A percentile compares a stretch with the other conserved stretches of the same genome.
These are phyloP conservation scores for Ephestia elutella DNA, from an alignment of 1,140 invertebrate species.

Conservation along the genomic window DNA sequence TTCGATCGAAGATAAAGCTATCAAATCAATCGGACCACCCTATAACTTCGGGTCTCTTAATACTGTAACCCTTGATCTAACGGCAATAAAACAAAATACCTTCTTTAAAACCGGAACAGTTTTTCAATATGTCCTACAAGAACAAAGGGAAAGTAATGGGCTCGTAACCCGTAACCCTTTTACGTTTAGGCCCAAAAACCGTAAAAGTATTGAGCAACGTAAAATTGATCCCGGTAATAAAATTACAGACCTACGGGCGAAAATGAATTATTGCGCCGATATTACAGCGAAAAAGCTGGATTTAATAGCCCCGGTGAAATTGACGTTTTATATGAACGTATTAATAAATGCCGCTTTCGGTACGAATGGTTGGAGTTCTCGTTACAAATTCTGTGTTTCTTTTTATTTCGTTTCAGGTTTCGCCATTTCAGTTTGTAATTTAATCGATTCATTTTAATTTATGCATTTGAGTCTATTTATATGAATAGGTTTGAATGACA, in stretches of 20 bases:
- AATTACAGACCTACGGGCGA: constrained; percentile 43
- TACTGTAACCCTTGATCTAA: too few species aligned
- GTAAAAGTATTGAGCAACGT: constrained; percentile 52
- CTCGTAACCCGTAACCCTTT: constrained; percentile 38
- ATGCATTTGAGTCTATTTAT: too few species aligned
- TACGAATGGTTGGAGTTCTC: not conserved
- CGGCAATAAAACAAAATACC: constrained; percentile 21
- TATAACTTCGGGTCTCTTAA: too few species aligned
- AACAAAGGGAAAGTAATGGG: constrained; percentile 32
- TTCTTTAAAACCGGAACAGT: constrained; percentile 30
- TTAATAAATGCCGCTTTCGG: constrained; percentile 6
- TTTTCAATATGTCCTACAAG: constrained; percentile 30
- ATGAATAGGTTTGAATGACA: too few species aligned
- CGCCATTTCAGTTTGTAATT: not conserved
- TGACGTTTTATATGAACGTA: constrained; percentile 17
- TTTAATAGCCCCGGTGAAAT: constrained; percentile 30
- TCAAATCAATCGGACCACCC: too few species aligned
- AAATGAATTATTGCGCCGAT: constrained; percentile 45
- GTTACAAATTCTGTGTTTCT: not conserved
- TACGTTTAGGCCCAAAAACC: constrained; percentile 43
- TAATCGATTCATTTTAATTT: too few species aligned
- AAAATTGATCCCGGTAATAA: constrained; percentile 52
- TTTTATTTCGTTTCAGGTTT: not conserved
- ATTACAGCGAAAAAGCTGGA: constrained; percentile 28
- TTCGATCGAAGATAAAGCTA: too few species aligned